Evolutionary conservation across 2,113 vertebrate genomes (phyloP), one percentile per base, ranked within the genome.

Genomic region (Sylvia atricapilla): DNA sequence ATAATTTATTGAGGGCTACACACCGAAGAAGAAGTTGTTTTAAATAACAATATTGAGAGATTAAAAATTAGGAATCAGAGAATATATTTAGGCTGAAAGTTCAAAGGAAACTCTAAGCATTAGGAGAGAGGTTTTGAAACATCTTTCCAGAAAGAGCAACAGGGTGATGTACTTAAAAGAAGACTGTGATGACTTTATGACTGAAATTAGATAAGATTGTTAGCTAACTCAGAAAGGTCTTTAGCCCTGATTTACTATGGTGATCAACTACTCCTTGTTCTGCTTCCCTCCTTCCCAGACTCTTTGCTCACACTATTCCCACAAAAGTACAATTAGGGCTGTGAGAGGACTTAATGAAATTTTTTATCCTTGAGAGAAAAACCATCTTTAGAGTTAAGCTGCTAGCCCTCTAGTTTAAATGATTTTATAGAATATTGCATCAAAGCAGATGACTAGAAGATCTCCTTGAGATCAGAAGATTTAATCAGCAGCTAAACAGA

Each of bases 401-500:
- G 9, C 11, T 55, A 31, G 19, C 3, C 5, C 43, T 90, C 47
- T 50, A 68, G 7, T 14, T 63, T 81, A 67, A 33, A 37, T 23
- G 13, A 19, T 60, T 84, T 73, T 52, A 60, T 13, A 72, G 31
- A 87, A n/a, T 47, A 63, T 13, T 64, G 17, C 53, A 94, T 74
- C 84, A 89, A 92, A 87, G 46, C 35, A 84, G 76, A 68, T 64
- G 20, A 78, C 74, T 84, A 55, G 73, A 66, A 87, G 9, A 46
- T 39, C 20, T 93, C n/a, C 53, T 86, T 90, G 47, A 81, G 47
- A 93, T 64, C 27, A 82, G 75, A 84, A 84, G 55, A 84, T 66
- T 84, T 73, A 78, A 87, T 70, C 84, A 92, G 69, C 77, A 85
- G 84, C 84, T 81, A 81, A 91, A 81, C 49, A 88, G 43, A 91